Base-by-base conservation (phyloP, 1,140 invertebrate species). In the Ceratina australensis region DNA sequence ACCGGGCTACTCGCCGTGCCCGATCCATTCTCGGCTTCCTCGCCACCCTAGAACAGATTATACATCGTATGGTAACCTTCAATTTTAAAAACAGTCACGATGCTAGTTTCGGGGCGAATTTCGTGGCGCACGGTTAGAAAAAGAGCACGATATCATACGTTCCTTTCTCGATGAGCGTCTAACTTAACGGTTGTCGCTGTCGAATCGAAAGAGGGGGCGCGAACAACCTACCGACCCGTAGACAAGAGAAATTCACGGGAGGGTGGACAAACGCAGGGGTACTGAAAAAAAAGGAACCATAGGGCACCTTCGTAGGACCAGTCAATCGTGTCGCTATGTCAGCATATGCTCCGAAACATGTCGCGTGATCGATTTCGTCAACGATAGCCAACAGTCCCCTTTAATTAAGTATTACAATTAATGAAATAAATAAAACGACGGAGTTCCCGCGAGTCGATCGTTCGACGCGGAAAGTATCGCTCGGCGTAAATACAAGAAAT, bases 261-360 rank as follows among this genome's bases (percentile, higher is more conserved):
- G 76, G 59, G 69, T 73, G 50, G 68, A 81, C 24, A 50, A 33
- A 49, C 57, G 69, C 42, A 61, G 65, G 67, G 78, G 56, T 56
- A 63, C 56, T 8, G 15, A 49, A 49, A 60, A 56, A 67, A 80
- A 69, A 22, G 22, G 13, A 24, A 22, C 74, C 50, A 24, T 57
- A 26, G 80, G 79, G 68, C 79, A 72, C 68, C 72, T 73, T 76
- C 83, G 73, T 77, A 78, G 75, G 71, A 72, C 64, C 80, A 68
- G 72, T 80, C 87, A 82, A 87, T 81, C 83, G 88, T 89, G 87
- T 89, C 87, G 88, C 85, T 89, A 87, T 89, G 88, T 89, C 88
- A 89, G 69, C 56, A 54, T 78, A 72, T n/a, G 64, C n/a, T 33
- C 24, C 18, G 10, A n/a, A 33, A 28, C n/a, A 15, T 24, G 4